A percentile compares a stretch with the other conserved stretches of the same genome.
Conservation (phyloP, 1,140 invertebrate species). For the Rhynchophorus ferrugineus region DNA sequence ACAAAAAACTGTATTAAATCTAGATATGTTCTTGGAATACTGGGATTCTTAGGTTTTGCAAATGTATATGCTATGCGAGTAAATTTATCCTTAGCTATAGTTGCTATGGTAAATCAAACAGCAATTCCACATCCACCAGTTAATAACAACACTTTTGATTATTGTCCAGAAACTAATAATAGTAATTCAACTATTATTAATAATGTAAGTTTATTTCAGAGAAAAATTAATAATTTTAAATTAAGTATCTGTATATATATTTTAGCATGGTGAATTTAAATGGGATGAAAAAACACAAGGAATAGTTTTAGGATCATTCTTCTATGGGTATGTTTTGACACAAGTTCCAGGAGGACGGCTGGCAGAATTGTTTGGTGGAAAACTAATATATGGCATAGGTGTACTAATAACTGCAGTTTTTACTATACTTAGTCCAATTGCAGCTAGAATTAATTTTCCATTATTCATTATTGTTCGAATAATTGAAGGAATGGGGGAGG, state of each 20-base stretch:
- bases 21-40: slow-evolving; percentile 66
- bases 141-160: slow-evolving; percentile 50
- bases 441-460: slow-evolving; percentile 60
- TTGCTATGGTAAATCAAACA: slow-evolving; percentile 85
- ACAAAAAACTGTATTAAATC: slow-evolving; percentile 60
- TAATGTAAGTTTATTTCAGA: too few relatives aligned
- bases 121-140: slow-evolving; percentile 49
- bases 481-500: slow-evolving; percentile 79
- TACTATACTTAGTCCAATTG: slow-evolving; percentile 64
- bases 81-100: slow-evolving; percentile 88
- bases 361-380: slow-evolving; percentile 72
- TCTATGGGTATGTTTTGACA: slow-evolving; percentile 78
- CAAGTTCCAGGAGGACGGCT: slow-evolving; percentile 80
- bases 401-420: slow-evolving; percentile 70
- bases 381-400: slow-evolving; percentile 70
- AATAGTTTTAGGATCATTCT: slow-evolving; percentile 75
- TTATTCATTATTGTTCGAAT: slow-evolving; percentile 71
- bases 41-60: slow-evolving; percentile 73
- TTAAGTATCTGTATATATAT: too few relatives aligned
- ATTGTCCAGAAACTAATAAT: slow-evolving; percentile 48
- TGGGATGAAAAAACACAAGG: slow-evolving; percentile 75
- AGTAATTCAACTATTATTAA: too few relatives aligned
- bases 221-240: too few relatives aligned
- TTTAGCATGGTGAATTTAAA: slow-evolving; percentile 64
- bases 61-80: slow-evolving; percentile 87